Evolutionary conservation across 2,888 invertebrate genomes (phyloP).

Genomic region (Anthrax anthrax): DNA sequence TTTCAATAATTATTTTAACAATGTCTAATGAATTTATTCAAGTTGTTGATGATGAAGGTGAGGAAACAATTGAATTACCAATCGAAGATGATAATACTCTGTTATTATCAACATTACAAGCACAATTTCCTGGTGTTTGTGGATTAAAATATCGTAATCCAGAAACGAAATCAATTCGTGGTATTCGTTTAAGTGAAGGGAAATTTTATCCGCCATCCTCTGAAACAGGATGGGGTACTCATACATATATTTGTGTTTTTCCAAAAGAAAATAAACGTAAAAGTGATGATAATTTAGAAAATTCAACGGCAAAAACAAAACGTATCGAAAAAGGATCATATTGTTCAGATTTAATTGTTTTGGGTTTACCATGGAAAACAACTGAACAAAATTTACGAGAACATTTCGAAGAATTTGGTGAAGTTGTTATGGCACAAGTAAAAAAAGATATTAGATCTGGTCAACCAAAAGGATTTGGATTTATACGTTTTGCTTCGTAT

Average conservation of each 20-base stretch:
- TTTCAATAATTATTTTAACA: background rate
- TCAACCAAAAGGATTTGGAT: conserved; percentile 96
- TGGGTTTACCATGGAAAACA: conserved; percentile 96
- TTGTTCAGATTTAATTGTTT: conserved; percentile 92
- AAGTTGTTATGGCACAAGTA: conserved; percentile 94
- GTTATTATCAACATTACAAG: conserved; percentile 80
- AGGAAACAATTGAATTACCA: conserved; percentile 91
- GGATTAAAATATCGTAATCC: conserved; percentile 94
- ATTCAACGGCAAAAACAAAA: conserved; percentile 88
- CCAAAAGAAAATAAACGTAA: conserved; percentile 89
- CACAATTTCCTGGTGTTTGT: conserved; percentile 94
- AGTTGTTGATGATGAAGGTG: conserved; percentile 91
- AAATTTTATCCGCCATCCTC: conserved; percentile 71
- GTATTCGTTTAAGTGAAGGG: conserved; percentile 81
- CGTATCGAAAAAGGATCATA: conserved; percentile 80
- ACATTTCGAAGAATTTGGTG: conserved; percentile 95
- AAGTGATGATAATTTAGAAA: conserved; percentile 87
- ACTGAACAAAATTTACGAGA: conserved; percentile 87
- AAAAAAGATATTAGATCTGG: conserved; percentile 85
- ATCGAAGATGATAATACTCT: conserved; percentile 87
- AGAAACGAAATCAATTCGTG: conserved; percentile 74
- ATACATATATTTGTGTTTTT: conserved; percentile 64
- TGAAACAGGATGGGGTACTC: conserved; percentile 70
- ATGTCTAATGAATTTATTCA: conserved; percentile 45
- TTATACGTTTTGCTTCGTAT: conserved; percentile 89